Evolutionary conservation across 1,140 invertebrate genomes (phyloP).

Genomic region (Vanessa atalanta): DNA sequence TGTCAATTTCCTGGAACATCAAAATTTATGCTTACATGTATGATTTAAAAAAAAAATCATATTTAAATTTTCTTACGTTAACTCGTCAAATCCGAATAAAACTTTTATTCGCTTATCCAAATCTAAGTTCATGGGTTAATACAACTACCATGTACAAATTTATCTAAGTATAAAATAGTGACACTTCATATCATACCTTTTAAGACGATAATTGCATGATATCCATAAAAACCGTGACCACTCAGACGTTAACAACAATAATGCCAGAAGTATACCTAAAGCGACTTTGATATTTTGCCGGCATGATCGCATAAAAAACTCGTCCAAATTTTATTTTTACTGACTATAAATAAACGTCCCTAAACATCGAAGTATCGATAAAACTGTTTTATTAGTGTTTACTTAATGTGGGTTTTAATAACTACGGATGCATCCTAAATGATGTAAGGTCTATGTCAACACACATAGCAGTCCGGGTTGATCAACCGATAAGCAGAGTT

Average conservation of each 20-base stretch:
- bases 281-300: slow-evolving; percentile 65
- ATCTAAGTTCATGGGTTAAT: slow-evolving; percentile 59
- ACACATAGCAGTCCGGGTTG: slow-evolving; percentile 46
- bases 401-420: slow-evolving; percentile 10
- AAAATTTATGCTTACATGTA: slow-evolving; percentile 19
- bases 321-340: slow-evolving; percentile 21
- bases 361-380: slow-evolving; percentile 9
- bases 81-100: slow-evolving; percentile 57
- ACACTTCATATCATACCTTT: slow-evolving; percentile 19
- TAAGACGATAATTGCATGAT: slow-evolving; percentile 31
- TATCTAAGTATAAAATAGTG: slow-evolving; percentile 28
- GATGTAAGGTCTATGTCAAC: slow-evolving; percentile 61
- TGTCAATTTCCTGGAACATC: slow-evolving; percentile 31
- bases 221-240: slow-evolving; percentile 27
- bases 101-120: slow-evolving; percentile 63
- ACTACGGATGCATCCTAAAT: slow-evolving; percentile 20
- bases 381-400: slow-evolving; percentile 5
- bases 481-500: slow-evolving; percentile 65
- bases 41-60: slow-evolving; percentile 39
- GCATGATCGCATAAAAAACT: slow-evolving; percentile 33
- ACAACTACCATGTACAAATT: slow-evolving; percentile 33
- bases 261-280: slow-evolving; percentile 48
- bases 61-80: slow-evolving; percentile 31
- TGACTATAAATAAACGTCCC: slow-evolving; percentile 22
- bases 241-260: slow-evolving; percentile 22